phyloP scores from a whole-genome alignment of 2,797 vertebrate genomes.

The Agapornis canus region DNA sequence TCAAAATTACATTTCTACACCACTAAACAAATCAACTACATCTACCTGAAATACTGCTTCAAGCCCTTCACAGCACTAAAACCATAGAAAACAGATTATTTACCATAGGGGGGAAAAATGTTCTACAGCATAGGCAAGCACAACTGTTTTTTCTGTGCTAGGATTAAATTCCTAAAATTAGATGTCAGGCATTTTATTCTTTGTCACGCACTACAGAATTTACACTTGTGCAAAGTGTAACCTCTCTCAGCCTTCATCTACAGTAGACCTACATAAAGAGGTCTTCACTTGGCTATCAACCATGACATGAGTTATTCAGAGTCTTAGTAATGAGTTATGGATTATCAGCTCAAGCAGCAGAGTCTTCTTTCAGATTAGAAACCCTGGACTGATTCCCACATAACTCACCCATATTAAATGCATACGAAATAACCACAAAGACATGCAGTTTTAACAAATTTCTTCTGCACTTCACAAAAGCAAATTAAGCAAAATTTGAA shows the following conservation, averaged over 20 bases:
- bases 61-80: neutral
- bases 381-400: neutral
- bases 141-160: neutral
- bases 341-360: neutral
- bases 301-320: neutral
- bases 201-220: neutral
- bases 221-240: neutral
- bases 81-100: neutral
- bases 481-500: constrained; percentile 24
- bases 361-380: neutral
- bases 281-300: neutral
- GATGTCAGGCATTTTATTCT: neutral
- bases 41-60: neutral
- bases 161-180: neutral
- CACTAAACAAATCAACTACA: neutral
- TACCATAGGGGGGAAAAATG: accelerated
- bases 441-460: neutral
- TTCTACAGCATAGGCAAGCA: neutral
- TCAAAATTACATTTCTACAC: neutral
- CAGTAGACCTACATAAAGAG: neutral
- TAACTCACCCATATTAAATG: neutral
- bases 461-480: neutral
- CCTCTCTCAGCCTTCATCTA: neutral
- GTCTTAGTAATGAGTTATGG: neutral
- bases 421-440: neutral